Evolutionary conservation across 2,888 invertebrate genomes (phyloP).

Genomic region (Nycteola revayana): DNA sequence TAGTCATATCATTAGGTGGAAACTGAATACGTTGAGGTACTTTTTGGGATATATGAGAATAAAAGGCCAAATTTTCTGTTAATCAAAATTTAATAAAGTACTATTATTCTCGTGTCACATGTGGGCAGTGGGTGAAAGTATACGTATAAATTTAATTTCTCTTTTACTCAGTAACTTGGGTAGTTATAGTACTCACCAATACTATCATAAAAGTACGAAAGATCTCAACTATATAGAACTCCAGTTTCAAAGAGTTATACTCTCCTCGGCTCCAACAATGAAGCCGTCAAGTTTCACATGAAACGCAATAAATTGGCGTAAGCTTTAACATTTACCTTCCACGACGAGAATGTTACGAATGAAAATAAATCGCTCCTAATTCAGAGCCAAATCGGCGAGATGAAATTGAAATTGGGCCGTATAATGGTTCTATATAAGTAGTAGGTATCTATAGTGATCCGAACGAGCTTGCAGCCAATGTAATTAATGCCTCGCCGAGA

Average conservation of each 20-base stretch:
- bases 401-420: slow-evolving; percentile 58
- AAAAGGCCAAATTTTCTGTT: too few relatives aligned
- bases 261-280: slow-evolving; percentile 35
- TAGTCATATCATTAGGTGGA: too few relatives aligned
- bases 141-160: too few relatives aligned
- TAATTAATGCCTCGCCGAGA: slow-evolving; percentile 49
- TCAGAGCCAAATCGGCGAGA: slow-evolving; percentile 52
- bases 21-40: too few relatives aligned
- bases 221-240: too few relatives aligned
- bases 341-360: slow-evolving; percentile 48
- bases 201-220: too few relatives aligned
- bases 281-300: slow-evolving; percentile 42
- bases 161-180: too few relatives aligned
- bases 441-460: slow-evolving; percentile 39
- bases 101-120: too few relatives aligned
- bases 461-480: slow-evolving; percentile 35
- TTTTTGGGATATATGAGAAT: too few relatives aligned
- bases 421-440: slow-evolving; percentile 26
- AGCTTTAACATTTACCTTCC: slow-evolving; percentile 48
- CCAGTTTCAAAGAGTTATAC: slow-evolving; percentile 26
- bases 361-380: slow-evolving; percentile 63
- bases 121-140: too few relatives aligned
- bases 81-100: too few relatives aligned
- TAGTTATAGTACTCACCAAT: too few relatives aligned
- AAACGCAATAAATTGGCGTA: slow-evolving; percentile 45